A percentile compares a stretch with the other conserved stretches of the same genome.
Conservation (phyloP, 2,797 vertebrate species). For the Pseudochirops corinnae region DNA sequence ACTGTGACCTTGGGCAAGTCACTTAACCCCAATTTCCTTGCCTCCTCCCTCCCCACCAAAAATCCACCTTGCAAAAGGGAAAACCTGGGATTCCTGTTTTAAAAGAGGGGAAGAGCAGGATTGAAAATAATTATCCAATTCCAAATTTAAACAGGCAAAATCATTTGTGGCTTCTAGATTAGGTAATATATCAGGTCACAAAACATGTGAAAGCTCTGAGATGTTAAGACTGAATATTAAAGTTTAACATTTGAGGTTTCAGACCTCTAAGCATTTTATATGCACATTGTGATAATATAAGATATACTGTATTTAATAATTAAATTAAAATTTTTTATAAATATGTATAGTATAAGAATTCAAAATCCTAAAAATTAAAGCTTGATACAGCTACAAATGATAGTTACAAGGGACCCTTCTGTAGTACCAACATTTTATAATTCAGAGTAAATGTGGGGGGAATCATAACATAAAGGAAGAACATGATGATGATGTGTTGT, state of each 20-base stretch:
- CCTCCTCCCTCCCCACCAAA: no score
- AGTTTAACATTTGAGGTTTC: neutral
- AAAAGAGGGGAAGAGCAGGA: neutral
- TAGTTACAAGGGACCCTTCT: neutral
- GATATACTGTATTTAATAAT: neutral
- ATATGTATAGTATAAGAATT: neutral
- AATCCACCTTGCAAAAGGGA: neutral
- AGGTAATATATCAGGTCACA: neutral
- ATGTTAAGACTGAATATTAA: neutral
- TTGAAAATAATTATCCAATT: neutral
- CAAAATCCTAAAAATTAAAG: constrained; percentile 17
- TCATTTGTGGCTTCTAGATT: neutral
- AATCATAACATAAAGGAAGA: fast-evolving
- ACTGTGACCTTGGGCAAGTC: no score
- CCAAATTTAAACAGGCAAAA: neutral
- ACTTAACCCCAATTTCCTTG: no score
- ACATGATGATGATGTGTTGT: neutral
- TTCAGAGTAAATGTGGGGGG: neutral
- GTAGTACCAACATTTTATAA: neutral
- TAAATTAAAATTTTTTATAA: neutral
- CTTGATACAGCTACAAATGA: neutral
- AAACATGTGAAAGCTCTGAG: neutral
- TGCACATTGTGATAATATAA: neutral
- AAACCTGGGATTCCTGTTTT: neutral
- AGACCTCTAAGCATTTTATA: neutral